A percentile compares a stretch with the other conserved stretches of the same genome.
Conservation (phyloP, 2,888 invertebrate species). For the Stramonita haemastoma region DNA sequence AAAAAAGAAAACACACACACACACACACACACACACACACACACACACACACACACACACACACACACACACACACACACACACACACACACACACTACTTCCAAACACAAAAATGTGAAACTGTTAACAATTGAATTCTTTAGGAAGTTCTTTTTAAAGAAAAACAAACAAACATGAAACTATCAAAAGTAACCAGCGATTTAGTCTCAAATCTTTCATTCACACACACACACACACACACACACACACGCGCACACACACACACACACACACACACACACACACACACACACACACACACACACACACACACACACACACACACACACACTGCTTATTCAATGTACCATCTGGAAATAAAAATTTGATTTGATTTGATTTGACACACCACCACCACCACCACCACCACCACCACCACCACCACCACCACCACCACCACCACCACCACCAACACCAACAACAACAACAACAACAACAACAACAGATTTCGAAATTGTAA, state of each 20-base stretch:
- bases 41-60: conserved; percentile 22
- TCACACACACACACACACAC: too few species aligned
- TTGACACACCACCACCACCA: too few species aligned
- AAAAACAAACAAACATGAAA: too few species aligned
- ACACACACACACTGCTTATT: too few species aligned
- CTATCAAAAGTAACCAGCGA: too few species aligned
- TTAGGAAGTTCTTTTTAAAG: too few species aligned
- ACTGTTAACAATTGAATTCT: too few species aligned
- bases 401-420: too few species aligned
- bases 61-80: not conserved
- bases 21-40: not conserved
- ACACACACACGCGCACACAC: not conserved
- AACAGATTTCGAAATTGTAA: not conserved
- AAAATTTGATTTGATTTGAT: not conserved
- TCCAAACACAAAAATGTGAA: too few species aligned
- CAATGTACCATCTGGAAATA: too few species aligned
- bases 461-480: not conserved
- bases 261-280: not conserved
- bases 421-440: not conserved
- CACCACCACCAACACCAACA: not conserved
- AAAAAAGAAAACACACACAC: not conserved
- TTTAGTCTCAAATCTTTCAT: too few species aligned
- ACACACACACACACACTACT: not conserved
- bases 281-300: not conserved
- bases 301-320: not conserved